These are phyloP conservation scores for Oscheius sp. DNA, from an alignment of 2,888 invertebrate species.

Conservation along the genomic window DNA sequence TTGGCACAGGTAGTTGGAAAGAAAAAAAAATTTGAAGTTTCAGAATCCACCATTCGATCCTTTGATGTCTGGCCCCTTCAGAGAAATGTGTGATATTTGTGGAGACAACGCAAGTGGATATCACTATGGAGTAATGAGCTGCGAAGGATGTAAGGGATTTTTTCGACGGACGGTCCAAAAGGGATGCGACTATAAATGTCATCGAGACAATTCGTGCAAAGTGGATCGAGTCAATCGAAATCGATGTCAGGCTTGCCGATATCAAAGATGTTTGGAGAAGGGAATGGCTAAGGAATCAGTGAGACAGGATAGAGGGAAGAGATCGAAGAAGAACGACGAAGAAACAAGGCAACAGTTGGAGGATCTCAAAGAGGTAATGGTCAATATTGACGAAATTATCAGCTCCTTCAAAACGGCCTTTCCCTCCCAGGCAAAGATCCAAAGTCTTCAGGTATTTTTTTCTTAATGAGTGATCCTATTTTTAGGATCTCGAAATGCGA, in stretches of 20 bases:
- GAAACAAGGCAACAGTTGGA: conserved; percentile 24
- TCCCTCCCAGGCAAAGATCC: conserved; percentile 7
- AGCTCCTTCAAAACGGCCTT: conserved; percentile 25
- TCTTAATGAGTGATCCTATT: neutral
- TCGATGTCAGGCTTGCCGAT: conserved; percentile 64
- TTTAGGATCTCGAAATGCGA: conserved; percentile 17
- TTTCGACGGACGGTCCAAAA: conserved; percentile 62
- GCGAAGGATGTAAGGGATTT: conserved; percentile 64
- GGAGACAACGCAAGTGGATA: conserved; percentile 54
- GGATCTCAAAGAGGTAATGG: conserved; percentile 17
- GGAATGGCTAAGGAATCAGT: conserved; percentile 57
- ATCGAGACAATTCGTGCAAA: conserved; percentile 46
- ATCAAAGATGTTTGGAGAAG: conserved; percentile 48
- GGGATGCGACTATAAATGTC: conserved; percentile 47
- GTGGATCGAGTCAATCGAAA: conserved; percentile 55
- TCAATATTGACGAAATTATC: conserved; percentile 2
- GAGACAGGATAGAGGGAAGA: conserved; percentile 38
- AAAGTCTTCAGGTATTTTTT: conserved; percentile 5
- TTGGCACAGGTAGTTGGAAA: neutral
- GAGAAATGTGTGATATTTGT: conserved; percentile 51
- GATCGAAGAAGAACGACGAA: conserved; percentile 32
- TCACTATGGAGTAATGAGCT: conserved; percentile 59
- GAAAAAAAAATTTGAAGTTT: neutral
- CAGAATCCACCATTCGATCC: conserved; percentile 4
- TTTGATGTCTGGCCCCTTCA: conserved; percentile 17